Conservation (phyloP, 2,797 vertebrate species). For the Hybognathus amarus region DNA sequence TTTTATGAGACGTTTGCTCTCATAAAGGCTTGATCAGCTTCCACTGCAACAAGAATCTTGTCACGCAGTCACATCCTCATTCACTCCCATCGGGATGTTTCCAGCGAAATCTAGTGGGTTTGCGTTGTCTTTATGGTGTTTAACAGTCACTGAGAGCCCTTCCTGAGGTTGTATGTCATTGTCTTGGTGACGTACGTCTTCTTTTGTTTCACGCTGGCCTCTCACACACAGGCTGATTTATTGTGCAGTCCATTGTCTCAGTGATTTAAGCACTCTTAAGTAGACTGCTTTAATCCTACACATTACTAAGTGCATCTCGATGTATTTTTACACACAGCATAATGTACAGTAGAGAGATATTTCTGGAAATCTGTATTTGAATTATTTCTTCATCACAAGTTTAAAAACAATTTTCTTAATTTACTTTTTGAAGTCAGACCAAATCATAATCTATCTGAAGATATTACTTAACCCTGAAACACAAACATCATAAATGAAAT, state of each 20-base stretch:
- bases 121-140: background rate
- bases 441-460: no score
- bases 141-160: constrained; percentile 2
- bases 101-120: constrained; percentile 8
- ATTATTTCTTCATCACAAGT: background rate
- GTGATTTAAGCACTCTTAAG: constrained; percentile 11
- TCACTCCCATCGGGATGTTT: background rate
- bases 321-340: background rate
- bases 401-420: no score
- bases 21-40: background rate
- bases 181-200: constrained; percentile 13
- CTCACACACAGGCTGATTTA: background rate
- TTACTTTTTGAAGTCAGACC: no score
- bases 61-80: constrained; percentile 5
- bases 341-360: background rate
- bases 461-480: no score
- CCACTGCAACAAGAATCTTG: background rate
- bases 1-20: background rate
- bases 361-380: background rate
- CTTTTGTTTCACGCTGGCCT: constrained; percentile 25
- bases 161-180: constrained; percentile 35
- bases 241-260: background rate
- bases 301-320: background rate
- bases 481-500: no score
- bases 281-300: constrained; percentile 16